Evolutionary conservation across 2,888 invertebrate species (phyloP).

Genomic region (Sphaerophoria rueppellii): DNA sequence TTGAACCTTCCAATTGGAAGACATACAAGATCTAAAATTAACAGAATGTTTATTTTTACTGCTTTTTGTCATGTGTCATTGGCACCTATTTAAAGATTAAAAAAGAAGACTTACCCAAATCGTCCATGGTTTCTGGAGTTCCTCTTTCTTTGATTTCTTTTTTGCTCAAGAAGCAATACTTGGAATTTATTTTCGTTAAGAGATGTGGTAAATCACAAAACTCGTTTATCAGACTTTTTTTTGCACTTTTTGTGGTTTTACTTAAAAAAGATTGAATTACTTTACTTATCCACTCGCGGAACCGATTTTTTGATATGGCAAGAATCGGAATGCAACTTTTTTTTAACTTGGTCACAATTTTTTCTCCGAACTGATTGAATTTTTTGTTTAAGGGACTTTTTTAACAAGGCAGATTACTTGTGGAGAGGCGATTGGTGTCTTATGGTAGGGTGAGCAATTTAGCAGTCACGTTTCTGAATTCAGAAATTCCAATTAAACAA

Average conservation of each 20-base stretch:
- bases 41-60: neutral
- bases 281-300: conserved; percentile 25
- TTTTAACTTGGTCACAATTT: neutral
- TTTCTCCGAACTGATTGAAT: neutral
- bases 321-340: neutral
- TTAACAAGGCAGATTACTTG: neutral
- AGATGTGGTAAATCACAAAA: conserved; percentile 56
- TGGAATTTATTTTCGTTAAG: conserved; percentile 1
- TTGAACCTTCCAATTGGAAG: neutral
- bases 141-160: neutral
- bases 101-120: conserved; percentile 56
- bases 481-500: conserved; percentile 52
- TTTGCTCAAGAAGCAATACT: neutral
- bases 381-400: conserved; percentile 11
- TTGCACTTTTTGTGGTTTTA: conserved; percentile 46
- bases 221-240: conserved; percentile 42
- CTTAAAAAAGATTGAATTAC: conserved; percentile 1
- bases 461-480: conserved; percentile 63
- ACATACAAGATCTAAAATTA: neutral
- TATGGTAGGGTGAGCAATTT: conserved; percentile 26
- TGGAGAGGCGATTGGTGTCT: conserved; percentile 26
- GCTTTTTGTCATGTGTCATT: no score
- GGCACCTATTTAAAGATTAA: no score
- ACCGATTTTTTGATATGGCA: conserved; percentile 10
- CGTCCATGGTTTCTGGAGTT: conserved; percentile 48